Evolutionary conservation across 2,888 invertebrate species (phyloP).

Genomic region (Andricus curvator): DNA sequence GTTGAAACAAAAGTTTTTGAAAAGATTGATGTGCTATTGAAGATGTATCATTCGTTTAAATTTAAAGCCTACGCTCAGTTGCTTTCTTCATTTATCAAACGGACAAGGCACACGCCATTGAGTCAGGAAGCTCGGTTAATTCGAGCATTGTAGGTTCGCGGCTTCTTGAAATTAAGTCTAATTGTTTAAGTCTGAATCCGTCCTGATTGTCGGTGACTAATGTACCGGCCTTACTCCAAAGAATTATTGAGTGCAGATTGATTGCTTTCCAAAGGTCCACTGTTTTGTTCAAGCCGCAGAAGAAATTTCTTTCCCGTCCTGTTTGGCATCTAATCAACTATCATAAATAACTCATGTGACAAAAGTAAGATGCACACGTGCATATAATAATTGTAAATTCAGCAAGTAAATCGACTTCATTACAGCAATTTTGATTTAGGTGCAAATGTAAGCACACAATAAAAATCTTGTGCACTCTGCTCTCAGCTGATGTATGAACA

Average conservation of each 20-base stretch:
- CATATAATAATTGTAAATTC: neutral
- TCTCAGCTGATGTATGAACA: no score
- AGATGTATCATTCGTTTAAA: neutral
- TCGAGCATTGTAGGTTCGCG: conserved; percentile 53
- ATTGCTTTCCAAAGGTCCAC: neutral
- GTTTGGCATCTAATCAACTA: conserved; percentile 9
- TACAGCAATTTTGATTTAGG: neutral
- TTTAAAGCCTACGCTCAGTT: neutral
- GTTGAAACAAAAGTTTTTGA: neutral
- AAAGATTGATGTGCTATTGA: neutral
- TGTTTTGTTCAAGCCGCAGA: neutral
- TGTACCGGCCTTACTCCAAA: conserved; percentile 50
- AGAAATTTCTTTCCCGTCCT: neutral
- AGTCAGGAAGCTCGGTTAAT: conserved; percentile 40
- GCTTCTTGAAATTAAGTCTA: conserved; percentile 69
- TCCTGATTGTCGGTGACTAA: conserved; percentile 72
- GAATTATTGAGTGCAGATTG: neutral
- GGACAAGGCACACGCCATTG: neutral
- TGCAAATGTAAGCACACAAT: no score
- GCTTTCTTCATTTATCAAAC: conserved; percentile 10
- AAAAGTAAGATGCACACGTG: neutral
- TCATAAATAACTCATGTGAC: conserved; percentile 7
- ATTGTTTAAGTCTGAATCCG: conserved; percentile 71
- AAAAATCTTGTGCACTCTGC: no score
- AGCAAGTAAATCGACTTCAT: neutral